Base-by-base conservation (phyloP, 1,140 invertebrate genomes). In the Lysiphlebus fabarum region DNA sequence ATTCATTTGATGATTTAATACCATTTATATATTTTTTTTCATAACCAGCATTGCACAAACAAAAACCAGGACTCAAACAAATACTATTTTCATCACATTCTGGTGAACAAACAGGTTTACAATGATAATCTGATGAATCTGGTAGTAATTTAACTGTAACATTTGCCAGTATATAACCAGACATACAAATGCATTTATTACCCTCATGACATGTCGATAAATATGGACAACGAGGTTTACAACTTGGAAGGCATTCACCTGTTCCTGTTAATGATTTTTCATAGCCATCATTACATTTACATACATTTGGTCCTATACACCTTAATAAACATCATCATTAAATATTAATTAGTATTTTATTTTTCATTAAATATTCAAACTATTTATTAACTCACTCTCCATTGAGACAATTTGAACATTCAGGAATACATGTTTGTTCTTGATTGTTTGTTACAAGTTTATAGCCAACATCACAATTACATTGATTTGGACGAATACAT, bases 401-500 rank as follows among this genome's bases (percentile, higher is more conserved):
- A 41, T 69, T 63, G 7, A 60, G 62, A 45, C 73, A 72, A 17
- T 12, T 45, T 4, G 56, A 34, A 55, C 75, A 78, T 0, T 81
- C 68, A 8, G 85, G 82, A 36, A 73, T 67, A 63, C 84, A 86
- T 36, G 51, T 11, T 56, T 73, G 33, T 9, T 34, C 37, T 26
- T 12, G 7, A 5, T 10, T 10, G 33, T 7, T 49, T 2, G 10
- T 10, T 51, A 11, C 7, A 6, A 59, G 37, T 33, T 5, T 53
- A 17, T 70, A 75, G 8, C 69, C 74, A 26, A 58, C 37, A 53
- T 67, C 53, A 58, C 75, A 76, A 56, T 62, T 54, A 33, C 82
- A 83, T 5, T 58, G 68, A 42, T 82, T 73, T 14, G 82, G 81
- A 38, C 64, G 66, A 7, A 68, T 58, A 59, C 83, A 84, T 6